Percentiles rank a stretch among this genome's conserved stretches.
Evolutionary conservation across 1,140 invertebrate species (phyloP).

Genomic region (Laupala kohalensis): DNA sequence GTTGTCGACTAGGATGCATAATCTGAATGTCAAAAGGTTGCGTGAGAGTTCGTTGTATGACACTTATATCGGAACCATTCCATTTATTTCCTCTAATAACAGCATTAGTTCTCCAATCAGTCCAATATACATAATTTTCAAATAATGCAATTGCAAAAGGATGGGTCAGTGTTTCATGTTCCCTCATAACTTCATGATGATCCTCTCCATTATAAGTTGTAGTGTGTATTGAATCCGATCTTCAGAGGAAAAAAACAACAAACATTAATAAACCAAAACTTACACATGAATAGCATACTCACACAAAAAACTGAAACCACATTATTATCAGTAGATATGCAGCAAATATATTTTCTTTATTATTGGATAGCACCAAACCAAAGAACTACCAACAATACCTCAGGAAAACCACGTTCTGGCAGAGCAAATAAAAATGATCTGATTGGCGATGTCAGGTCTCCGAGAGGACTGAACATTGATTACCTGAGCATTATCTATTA

Average conservation of each 20-base stretch:
- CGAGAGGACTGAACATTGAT: no score
- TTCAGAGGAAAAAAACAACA: constrained; percentile 21
- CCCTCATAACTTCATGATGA: constrained; percentile 34
- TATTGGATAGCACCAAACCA: no score
- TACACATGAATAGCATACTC: no score
- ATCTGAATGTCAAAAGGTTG: constrained; percentile 56
- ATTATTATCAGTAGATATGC: no score
- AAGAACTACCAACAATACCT: no score
- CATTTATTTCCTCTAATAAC: constrained; percentile 51
- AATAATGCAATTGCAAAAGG: constrained; percentile 51
- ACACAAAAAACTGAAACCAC: no score
- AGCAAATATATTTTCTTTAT: no score
- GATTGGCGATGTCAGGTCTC: no score
- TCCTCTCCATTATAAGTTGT: constrained; percentile 45
- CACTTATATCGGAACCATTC: constrained; percentile 41
- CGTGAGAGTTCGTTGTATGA: constrained; percentile 43
- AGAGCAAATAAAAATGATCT: no score
- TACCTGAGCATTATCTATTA: no score
- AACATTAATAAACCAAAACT: neutral
- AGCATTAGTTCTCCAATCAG: constrained; percentile 52
- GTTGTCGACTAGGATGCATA: constrained; percentile 46
- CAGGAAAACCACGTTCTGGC: no score
- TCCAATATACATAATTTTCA: constrained; percentile 51
- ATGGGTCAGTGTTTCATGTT: constrained; percentile 41
- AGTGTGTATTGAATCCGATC: constrained; percentile 75